These are phyloP conservation scores for Reticulitermes speratus DNA, from an alignment of 1,140 invertebrate species.

Conservation along the genomic window DNA sequence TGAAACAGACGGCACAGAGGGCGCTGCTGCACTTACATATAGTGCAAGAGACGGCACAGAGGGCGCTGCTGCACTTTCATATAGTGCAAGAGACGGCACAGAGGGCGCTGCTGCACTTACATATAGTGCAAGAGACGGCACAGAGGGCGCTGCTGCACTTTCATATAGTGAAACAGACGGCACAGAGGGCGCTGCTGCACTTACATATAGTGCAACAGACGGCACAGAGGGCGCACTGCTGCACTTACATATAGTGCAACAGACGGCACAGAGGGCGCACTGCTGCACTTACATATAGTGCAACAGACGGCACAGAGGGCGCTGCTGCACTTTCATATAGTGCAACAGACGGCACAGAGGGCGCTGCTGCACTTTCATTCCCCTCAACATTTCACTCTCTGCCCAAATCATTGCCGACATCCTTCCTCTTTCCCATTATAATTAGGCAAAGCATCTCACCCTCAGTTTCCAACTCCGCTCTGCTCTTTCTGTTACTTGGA, in stretches of 20 bases:
- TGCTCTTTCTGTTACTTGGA: not conserved
- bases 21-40: no score
- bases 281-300: no score
- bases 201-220: not conserved
- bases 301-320: not conserved
- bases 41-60: not conserved
- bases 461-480: not conserved
- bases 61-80: no score
- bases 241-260: no score
- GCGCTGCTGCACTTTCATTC: not conserved
- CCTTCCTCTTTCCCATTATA: not conserved
- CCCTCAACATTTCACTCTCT: constrained; percentile 26
- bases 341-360: not conserved
- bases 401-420: constrained; percentile 20
- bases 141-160: no score
- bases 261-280: not conserved
- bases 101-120: no score
- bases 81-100: not conserved
- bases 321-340: constrained; percentile 27
- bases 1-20: not conserved
- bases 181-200: no score
- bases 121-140: not conserved
- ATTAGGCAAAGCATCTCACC: not conserved
- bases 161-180: not conserved
- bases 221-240: no score